These are phyloP conservation scores for Sycophila sp. DNA, from an alignment of 1,140 invertebrate genomes.

Conservation along the genomic window DNA sequence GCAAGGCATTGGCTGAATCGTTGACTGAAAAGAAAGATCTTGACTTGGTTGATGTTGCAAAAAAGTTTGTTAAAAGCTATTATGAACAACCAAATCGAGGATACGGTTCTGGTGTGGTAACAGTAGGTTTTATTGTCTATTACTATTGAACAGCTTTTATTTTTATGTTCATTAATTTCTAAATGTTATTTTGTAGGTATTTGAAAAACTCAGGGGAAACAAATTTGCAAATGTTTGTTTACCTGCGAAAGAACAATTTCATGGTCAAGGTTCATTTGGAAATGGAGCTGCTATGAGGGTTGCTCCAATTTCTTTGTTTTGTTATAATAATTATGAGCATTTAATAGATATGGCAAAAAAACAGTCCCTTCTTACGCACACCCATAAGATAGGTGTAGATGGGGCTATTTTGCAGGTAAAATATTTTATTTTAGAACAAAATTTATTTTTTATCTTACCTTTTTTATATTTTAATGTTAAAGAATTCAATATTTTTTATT, in stretches of 20 bases:
- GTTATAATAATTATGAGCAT: constrained; percentile 64
- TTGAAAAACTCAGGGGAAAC: constrained; percentile 69
- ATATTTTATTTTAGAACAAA: too few species aligned
- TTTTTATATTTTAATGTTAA: too few species aligned
- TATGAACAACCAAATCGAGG: constrained; percentile 73
- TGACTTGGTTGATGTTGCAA: constrained; percentile 70
- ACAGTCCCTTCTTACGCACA: constrained; percentile 75
- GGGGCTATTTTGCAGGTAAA: constrained; percentile 75
- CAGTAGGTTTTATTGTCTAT: constrained; percentile 47
- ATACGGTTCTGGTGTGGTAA: constrained; percentile 72
- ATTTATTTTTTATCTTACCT: too few species aligned
- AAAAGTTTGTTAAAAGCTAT: constrained; percentile 75
- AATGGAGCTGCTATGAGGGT: constrained; percentile 85
- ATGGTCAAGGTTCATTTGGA: constrained; percentile 78
- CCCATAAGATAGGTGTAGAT: constrained; percentile 72
- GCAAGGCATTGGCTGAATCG: constrained; percentile 72
- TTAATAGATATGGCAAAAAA: constrained; percentile 67
- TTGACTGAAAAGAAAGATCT: constrained; percentile 71
- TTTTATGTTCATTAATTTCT: too few species aligned
- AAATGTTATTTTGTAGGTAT: constrained; percentile 66
- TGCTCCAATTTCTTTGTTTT: constrained; percentile 76
- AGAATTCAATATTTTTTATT: too few species aligned
- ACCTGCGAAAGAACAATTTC: constrained; percentile 78
- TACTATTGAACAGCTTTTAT: too few species aligned
- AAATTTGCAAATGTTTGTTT: constrained; percentile 72